A percentile compares a stretch with the other conserved stretches of the same genome.
These are phyloP conservation scores for Thamnophis sirtalis DNA, from an alignment of 2,113 vertebrate genomes.

Conservation along the genomic window DNA sequence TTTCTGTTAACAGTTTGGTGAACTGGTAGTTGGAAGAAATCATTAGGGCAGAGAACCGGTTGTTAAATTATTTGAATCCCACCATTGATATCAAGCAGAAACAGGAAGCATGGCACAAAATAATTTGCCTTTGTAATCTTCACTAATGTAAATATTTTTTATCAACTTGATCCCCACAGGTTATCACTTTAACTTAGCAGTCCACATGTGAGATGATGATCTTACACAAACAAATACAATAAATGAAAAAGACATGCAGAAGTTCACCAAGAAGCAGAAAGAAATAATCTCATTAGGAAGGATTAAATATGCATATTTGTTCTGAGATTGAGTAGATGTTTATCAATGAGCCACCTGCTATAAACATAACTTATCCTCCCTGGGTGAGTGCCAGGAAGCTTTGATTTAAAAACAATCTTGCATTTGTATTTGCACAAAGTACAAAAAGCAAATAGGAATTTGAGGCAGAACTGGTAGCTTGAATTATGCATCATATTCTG, in stretches of 20 bases:
- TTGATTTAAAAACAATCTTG: background rate
- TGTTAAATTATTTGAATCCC: no score
- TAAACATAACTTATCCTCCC: conserved; percentile 4
- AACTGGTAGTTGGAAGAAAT: no score
- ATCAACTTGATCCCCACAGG: background rate
- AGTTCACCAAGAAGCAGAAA: background rate
- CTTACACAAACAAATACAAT: background rate
- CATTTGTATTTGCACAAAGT: conserved; percentile 6
- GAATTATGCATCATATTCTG: conserved; percentile 28
- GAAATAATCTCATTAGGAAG: background rate
- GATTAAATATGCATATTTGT: conserved; percentile 3
- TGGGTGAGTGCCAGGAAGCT: background rate
- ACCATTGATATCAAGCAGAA: background rate
- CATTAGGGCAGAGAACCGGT: no score
- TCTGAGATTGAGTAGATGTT: background rate
- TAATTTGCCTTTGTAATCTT: background rate
- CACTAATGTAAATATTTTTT: background rate
- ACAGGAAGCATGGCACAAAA: background rate
- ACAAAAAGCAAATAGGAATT: conserved; percentile 1
- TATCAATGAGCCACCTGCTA: background rate
- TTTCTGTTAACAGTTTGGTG: no score
- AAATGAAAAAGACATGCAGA: background rate
- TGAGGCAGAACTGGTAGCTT: conserved; percentile 2
- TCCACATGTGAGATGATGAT: background rate
- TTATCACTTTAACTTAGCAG: background rate